Evolutionary conservation across 2,797 vertebrate genomes (phyloP).

Genomic region (Leontopithecus rosalia): DNA sequence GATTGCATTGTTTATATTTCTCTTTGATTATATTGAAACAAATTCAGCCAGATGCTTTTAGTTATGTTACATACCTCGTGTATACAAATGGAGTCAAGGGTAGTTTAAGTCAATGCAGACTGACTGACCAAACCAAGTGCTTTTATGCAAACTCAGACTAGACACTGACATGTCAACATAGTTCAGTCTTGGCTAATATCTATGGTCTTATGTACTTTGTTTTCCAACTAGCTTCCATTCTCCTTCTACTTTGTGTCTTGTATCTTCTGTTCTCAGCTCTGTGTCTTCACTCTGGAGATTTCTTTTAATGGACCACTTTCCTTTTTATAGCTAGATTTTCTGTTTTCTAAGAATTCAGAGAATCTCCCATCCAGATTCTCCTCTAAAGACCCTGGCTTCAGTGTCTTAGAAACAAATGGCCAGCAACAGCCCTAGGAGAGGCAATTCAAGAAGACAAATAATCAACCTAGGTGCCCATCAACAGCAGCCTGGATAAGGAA

Average conservation of each 20-base stretch:
- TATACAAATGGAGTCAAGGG: neutral
- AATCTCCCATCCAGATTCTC: neutral
- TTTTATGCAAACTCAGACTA: neutral
- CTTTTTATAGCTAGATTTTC: neutral
- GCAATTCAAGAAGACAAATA: neutral
- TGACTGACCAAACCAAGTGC: neutral
- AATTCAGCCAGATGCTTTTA: neutral
- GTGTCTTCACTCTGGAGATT: neutral
- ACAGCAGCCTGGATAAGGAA: neutral
- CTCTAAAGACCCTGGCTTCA: neutral
- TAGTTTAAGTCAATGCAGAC: neutral
- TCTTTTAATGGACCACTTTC: neutral
- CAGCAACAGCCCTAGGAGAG: fast-evolving
- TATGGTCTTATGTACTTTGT: neutral
- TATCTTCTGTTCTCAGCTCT: neutral
- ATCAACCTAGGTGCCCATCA: neutral
- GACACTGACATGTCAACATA: neutral
- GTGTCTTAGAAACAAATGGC: neutral
- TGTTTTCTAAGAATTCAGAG: neutral
- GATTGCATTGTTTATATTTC: neutral
- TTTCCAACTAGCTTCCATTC: neutral
- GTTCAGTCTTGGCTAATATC: neutral
- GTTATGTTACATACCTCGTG: neutral
- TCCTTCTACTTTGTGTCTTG: neutral
- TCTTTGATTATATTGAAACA: neutral